phyloP scores from a whole-genome alignment of 2,888 invertebrate genomes.

The Cosmopolites sordidus region DNA sequence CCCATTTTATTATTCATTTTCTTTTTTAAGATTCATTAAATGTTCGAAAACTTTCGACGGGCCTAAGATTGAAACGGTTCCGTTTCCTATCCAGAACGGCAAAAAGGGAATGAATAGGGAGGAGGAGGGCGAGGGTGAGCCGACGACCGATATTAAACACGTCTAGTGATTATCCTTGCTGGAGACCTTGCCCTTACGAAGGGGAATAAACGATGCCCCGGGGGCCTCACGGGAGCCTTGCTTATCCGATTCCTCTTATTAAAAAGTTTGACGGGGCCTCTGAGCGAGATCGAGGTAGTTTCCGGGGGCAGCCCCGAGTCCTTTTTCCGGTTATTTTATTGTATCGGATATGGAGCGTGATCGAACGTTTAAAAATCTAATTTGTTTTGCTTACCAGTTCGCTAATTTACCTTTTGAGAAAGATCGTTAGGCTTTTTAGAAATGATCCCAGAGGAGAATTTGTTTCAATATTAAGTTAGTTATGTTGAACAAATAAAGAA shows the following conservation, averaged over 20 bases:
- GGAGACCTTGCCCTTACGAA: not conserved
- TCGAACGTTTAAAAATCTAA: too few species aligned
- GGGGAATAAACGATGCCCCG: not conserved
- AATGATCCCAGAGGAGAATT: too few species aligned
- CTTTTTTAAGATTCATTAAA: not conserved
- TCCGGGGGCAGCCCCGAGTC: not conserved
- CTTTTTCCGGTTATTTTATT: not conserved
- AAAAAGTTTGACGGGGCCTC: not conserved
- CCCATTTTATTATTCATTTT: slow-evolving; percentile 6
- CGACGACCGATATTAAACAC: not conserved
- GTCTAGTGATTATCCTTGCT: not conserved
- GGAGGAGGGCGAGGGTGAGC: too few species aligned
- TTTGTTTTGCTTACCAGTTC: too few species aligned
- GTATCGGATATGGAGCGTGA: too few species aligned
- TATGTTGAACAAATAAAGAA: too few species aligned
- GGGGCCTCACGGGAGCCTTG: not conserved
- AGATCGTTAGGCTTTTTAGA: too few species aligned
- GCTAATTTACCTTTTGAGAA: too few species aligned
- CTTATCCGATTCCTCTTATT: not conserved
- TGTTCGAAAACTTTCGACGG: not conserved
- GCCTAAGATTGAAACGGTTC: too few species aligned
- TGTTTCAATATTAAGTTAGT: too few species aligned
- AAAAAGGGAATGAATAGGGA: not conserved
- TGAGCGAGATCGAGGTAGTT: not conserved
- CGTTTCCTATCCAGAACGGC: too few species aligned